These are phyloP conservation scores for Pararge aegeria DNA, from an alignment of 1,140 invertebrate genomes.

Conservation along the genomic window DNA sequence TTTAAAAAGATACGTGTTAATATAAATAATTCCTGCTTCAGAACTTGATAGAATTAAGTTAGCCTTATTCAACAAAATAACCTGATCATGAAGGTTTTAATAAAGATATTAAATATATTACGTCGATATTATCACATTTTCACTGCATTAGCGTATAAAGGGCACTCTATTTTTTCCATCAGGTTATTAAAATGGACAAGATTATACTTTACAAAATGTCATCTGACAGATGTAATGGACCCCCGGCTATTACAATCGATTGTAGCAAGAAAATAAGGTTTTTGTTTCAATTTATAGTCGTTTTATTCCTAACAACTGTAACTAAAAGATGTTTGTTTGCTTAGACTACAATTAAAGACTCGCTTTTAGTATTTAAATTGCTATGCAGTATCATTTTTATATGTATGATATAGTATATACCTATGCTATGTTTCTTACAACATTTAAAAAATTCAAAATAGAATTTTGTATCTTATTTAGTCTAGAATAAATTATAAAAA, in stretches of 20 bases:
- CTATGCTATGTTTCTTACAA: no score
- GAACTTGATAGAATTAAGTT: no score
- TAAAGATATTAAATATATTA: conserved; percentile 1
- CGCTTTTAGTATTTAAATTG: background rate
- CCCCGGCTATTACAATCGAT: conserved; percentile 1
- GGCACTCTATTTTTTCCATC: background rate
- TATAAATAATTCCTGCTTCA: no score
- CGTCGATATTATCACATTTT: conserved; percentile 5
- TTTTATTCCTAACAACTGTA: background rate
- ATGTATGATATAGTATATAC: background rate
- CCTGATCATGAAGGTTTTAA: no score
- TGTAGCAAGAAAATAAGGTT: background rate
- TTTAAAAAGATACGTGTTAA: no score
- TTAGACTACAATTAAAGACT: background rate
- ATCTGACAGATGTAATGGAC: conserved; percentile 8
- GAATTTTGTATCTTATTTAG: background rate
- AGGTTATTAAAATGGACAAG: background rate
- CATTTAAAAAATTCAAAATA: no score
- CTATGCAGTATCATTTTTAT: background rate
- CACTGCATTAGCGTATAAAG: background rate
- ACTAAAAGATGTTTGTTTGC: background rate
- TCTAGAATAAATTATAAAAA: no score
- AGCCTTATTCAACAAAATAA: no score
- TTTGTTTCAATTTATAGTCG: conserved; percentile 5
- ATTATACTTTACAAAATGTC: conserved; percentile 10